A percentile compares a stretch with the other conserved stretches of the same genome.
phyloP scores from a whole-genome alignment of 1,140 invertebrate species.

The Ylistrum balloti region DNA sequence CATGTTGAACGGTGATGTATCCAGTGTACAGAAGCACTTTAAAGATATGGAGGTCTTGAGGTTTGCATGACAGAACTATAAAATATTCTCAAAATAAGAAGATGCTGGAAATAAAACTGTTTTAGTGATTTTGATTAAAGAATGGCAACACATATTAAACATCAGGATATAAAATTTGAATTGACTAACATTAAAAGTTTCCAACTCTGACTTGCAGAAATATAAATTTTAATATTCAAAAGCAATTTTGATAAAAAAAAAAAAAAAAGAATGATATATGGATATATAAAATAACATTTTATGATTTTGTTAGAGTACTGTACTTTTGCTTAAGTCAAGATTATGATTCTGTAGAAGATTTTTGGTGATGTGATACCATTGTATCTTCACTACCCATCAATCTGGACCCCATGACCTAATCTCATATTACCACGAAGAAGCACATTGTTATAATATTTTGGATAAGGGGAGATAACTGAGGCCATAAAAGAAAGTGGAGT shows the following conservation, averaged over 20 bases:
- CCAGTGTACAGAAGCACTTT: not conserved
- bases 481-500: slow-evolving; percentile 33
- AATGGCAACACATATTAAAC: not conserved
- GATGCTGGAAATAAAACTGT: not conserved
- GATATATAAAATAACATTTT: not conserved
- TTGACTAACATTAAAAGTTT: too few species aligned
- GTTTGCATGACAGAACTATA: not conserved
- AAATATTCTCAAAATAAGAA: not conserved
- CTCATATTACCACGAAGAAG: not conserved
- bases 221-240: not conserved
- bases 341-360: not conserved
- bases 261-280: not conserved
- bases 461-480: slow-evolving; percentile 10
- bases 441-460: not conserved
- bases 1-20: not conserved
- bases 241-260: not conserved
- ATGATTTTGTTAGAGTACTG: not conserved
- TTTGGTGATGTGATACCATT: not conserved
- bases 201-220: too few species aligned
- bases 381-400: not conserved
- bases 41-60: not conserved
- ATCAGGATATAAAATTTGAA: not conserved
- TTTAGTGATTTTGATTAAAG: not conserved
- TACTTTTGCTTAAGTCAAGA: slow-evolving; percentile 5
- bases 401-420: not conserved